Conservation (phyloP, 2,888 invertebrate species). For the Apocheima hispidaria region DNA sequence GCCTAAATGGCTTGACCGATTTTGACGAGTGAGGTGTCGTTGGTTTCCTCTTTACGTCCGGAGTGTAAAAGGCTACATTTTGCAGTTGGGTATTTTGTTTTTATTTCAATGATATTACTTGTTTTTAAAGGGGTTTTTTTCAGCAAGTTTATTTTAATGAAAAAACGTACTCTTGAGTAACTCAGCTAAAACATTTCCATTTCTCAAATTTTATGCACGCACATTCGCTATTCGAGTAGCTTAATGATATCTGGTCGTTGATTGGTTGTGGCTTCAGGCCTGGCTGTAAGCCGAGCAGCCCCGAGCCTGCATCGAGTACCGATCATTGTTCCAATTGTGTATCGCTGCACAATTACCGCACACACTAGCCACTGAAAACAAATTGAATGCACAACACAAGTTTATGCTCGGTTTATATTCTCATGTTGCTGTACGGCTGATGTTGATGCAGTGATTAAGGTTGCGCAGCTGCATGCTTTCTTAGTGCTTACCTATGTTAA, state of each 20-base stretch:
- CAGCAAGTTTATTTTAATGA: too few relatives aligned
- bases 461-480: background rate
- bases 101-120: too few relatives aligned
- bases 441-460: conserved; percentile 1
- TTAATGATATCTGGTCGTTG: conserved; percentile 11
- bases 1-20: too few relatives aligned
- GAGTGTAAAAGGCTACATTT: too few relatives aligned
- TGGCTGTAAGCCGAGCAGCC: conserved; percentile 18
- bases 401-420: conserved; percentile 43
- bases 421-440: background rate
- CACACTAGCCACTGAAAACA: conserved; percentile 64
- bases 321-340: conserved; percentile 74
- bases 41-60: too few relatives aligned
- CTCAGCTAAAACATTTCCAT: background rate
- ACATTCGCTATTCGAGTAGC: conserved; percentile 1
- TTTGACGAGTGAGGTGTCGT: too few relatives aligned
- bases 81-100: too few relatives aligned
- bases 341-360: conserved; percentile 64
- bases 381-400: conserved; percentile 67
- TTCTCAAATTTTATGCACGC: conserved; percentile 1
- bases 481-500: too few relatives aligned
- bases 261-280: conserved; percentile 12
- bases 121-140: too few relatives aligned
- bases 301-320: conserved; percentile 47
- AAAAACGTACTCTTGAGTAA: too few relatives aligned